These are phyloP conservation scores for Pseudoips prasinana DNA, from an alignment of 2,888 invertebrate species.

Conservation along the genomic window DNA sequence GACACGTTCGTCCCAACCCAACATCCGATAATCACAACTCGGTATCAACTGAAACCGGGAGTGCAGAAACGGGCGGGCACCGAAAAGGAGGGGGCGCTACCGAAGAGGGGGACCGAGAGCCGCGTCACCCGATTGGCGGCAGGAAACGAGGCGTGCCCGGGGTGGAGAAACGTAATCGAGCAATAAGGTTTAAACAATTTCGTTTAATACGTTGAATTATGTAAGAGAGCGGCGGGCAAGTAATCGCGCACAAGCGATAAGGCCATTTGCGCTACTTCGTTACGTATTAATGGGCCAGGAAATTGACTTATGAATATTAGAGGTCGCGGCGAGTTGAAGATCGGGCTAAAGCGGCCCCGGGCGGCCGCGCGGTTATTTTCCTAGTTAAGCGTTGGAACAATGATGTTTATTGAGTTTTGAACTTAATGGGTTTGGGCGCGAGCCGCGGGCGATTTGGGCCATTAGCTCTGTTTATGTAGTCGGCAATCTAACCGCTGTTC, in stretches of 20 bases:
- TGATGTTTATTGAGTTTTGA: conserved; percentile 77
- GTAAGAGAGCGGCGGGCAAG: conserved; percentile 81
- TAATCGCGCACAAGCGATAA: conserved; percentile 82
- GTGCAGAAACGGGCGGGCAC: conserved; percentile 55
- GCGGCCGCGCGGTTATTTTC: conserved; percentile 68
- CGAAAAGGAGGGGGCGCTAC: conserved; percentile 38
- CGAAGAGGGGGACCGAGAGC: conserved; percentile 42
- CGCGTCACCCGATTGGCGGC: conserved; percentile 62
- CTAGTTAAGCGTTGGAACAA: conserved; percentile 77
- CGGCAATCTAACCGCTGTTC: conserved; percentile 30
- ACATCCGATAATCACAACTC: conserved; percentile 53
- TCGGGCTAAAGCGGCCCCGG: conserved; percentile 73
- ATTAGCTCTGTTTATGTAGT: conserved; percentile 66
- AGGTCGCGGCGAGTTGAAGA: conserved; percentile 72
- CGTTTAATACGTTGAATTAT: conserved; percentile 83
- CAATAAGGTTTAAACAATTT: conserved; percentile 83
- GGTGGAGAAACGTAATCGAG: conserved; percentile 80
- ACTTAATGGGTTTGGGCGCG: conserved; percentile 70
- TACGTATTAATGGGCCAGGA: conserved; percentile 82
- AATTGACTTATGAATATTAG: conserved; percentile 83
- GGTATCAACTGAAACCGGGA: conserved; percentile 50
- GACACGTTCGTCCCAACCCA: conserved; percentile 47
- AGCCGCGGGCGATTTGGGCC: conserved; percentile 61
- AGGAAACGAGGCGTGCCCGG: conserved; percentile 73
- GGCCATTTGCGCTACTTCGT: conserved; percentile 82